These are phyloP conservation scores for Huso huso DNA, from an alignment of 2,797 vertebrate species.

Conservation along the genomic window DNA sequence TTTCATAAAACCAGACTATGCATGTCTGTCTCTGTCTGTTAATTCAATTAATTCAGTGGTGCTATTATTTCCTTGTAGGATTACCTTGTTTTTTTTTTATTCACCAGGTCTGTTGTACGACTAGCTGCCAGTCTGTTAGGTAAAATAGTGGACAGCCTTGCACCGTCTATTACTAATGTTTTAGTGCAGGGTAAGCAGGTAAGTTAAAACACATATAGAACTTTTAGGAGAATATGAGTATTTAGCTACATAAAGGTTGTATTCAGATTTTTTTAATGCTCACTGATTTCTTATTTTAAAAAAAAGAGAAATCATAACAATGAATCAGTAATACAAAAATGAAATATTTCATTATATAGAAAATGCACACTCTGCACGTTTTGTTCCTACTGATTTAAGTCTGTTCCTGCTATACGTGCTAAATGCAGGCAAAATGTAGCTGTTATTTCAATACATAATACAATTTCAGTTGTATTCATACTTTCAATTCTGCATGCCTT, in stretches of 20 bases:
- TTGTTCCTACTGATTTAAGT: not conserved
- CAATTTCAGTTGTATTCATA: too few species aligned
- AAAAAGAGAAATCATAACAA: too few species aligned
- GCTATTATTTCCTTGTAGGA: constrained; percentile 51
- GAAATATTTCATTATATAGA: too few species aligned
- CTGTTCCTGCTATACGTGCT: not conserved
- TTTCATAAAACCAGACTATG: too few species aligned
- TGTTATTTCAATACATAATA: too few species aligned
- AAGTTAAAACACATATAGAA: constrained; percentile 57
- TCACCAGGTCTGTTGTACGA: constrained; percentile 95
- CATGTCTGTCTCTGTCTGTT: too few species aligned
- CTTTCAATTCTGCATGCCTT: too few species aligned
- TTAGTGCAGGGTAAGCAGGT: constrained; percentile 99
- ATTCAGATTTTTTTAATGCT: constrained; percentile 49
- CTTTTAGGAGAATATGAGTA: constrained; percentile 11
- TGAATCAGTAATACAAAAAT: too few species aligned
- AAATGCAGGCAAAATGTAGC: not conserved
- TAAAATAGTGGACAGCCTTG: constrained; percentile 99
- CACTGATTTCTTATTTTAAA: constrained; percentile 39
- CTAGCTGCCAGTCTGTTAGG: constrained; percentile 93
- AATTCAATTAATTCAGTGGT: too few species aligned
- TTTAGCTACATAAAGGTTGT: too few species aligned
- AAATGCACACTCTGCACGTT: not conserved
- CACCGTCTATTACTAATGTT: constrained; percentile 98
- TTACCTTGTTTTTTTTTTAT: constrained; percentile 75